Conservation (phyloP, 2,113 vertebrate species). For the chimpanzee (Pan troglodytes) region DNA sequence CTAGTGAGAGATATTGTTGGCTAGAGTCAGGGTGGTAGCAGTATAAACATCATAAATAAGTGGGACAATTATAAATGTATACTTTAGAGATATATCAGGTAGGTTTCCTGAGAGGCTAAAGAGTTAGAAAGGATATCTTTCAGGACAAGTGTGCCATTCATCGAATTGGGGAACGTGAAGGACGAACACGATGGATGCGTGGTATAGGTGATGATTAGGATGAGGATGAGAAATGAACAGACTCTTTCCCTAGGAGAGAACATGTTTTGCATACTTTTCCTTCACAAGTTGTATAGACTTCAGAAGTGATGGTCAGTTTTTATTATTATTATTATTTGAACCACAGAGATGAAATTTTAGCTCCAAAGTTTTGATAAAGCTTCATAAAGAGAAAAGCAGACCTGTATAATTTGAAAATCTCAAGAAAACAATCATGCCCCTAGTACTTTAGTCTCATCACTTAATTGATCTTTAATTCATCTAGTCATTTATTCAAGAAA, state of each 20-base stretch:
- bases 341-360: not conserved
- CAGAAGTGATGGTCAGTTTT: not conserved
- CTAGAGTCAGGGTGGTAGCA: not conserved
- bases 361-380: not conserved
- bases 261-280: not conserved
- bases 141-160: not conserved
- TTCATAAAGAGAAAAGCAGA: not conserved
- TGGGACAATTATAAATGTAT: no score
- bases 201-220: no score
- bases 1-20: not conserved
- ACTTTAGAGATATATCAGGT: not conserved
- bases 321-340: not conserved
- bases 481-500: not conserved
- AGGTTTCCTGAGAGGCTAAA: not conserved
- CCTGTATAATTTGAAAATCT: not conserved
- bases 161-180: not conserved
- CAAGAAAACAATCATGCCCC: not conserved
- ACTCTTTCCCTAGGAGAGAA: not conserved
- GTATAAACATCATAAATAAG: no score
- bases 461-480: not conserved
- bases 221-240: not conserved
- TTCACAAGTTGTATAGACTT: not conserved
- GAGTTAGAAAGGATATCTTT: not conserved
- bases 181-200: fast-evolving
- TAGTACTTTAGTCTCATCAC: not conserved